A percentile compares a stretch with the other conserved stretches of the same genome.
phyloP scores from a whole-genome alignment of 2,888 invertebrate species.

The Magallana nippona region DNA sequence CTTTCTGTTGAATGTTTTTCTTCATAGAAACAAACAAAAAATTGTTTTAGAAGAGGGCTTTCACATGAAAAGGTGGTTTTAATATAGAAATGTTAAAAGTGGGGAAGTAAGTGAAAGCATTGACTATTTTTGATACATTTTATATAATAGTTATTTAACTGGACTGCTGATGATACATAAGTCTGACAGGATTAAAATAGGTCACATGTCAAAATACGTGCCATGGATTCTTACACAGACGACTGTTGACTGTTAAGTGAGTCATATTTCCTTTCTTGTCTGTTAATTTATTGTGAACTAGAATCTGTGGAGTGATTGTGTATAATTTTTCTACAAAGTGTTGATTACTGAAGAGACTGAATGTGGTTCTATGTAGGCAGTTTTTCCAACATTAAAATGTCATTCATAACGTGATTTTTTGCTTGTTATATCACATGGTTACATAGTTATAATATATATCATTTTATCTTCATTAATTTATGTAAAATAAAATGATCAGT shows the following conservation, averaged over 20 bases:
- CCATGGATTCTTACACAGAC: not conserved
- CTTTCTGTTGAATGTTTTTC: not conserved
- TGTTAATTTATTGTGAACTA: conserved; percentile 26
- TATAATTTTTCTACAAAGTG: conserved; percentile 30
- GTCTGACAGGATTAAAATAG: conserved; percentile 1
- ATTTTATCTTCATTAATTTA: too few relatives aligned
- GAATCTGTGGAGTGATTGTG: conserved; percentile 19
- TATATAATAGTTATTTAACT: conserved; percentile 42
- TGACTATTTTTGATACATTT: conserved; percentile 55
- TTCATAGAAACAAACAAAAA: conserved; percentile 9
- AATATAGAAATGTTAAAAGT: not conserved
- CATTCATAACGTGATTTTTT: not conserved
- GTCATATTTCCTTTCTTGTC: not conserved
- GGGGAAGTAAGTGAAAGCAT: not conserved
- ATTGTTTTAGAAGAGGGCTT: not conserved
- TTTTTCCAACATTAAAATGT: conserved; percentile 33
- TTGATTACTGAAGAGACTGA: conserved; percentile 21
- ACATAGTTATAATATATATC: too few relatives aligned
- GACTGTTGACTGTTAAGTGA: not conserved
- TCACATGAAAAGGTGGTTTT: conserved; percentile 33
- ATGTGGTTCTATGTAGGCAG: conserved; percentile 24
- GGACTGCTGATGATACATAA: conserved; percentile 45
- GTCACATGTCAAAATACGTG: conserved; percentile 3
- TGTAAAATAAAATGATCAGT: too few relatives aligned
- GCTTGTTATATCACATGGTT: not conserved